Percentiles rank a stretch among this genome's conserved stretches.
These are phyloP conservation scores for Hephaestus fuliginosus DNA, from an alignment of 2,797 vertebrate genomes.

Conservation along the genomic window DNA sequence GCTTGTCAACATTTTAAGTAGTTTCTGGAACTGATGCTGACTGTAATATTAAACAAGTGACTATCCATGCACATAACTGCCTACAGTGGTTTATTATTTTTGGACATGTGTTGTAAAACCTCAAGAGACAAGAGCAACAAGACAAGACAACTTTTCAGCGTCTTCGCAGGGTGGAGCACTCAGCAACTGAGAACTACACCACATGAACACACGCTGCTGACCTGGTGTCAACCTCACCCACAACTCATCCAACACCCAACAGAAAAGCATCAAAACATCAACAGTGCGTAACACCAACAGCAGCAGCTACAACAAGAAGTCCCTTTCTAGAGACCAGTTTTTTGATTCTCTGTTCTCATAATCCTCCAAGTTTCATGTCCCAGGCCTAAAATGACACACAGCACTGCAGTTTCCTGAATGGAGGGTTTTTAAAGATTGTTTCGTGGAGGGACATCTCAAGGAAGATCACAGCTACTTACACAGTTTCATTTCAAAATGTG, in stretches of 20 bases:
- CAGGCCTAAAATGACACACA: neutral
- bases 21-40: conserved; percentile 31
- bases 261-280: conserved; percentile 16
- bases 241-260: conserved; percentile 28
- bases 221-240: conserved; percentile 48
- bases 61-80: too few relatives aligned
- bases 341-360: too few relatives aligned
- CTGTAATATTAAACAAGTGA: neutral
- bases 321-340: too few relatives aligned
- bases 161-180: conserved; percentile 46
- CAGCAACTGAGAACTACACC: neutral
- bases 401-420: neutral
- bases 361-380: neutral
- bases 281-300: neutral
- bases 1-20: neutral
- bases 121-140: neutral
- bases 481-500: neutral
- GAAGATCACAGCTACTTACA: neutral
- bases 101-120: neutral
- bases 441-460: neutral
- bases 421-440: neutral
- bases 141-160: neutral
- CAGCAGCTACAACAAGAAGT: neutral
- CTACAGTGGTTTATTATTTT: neutral
- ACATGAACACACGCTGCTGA: conserved; percentile 23